Base-by-base conservation (phyloP, 2,888 invertebrate genomes). In the Keiferia lycopersicella region DNA sequence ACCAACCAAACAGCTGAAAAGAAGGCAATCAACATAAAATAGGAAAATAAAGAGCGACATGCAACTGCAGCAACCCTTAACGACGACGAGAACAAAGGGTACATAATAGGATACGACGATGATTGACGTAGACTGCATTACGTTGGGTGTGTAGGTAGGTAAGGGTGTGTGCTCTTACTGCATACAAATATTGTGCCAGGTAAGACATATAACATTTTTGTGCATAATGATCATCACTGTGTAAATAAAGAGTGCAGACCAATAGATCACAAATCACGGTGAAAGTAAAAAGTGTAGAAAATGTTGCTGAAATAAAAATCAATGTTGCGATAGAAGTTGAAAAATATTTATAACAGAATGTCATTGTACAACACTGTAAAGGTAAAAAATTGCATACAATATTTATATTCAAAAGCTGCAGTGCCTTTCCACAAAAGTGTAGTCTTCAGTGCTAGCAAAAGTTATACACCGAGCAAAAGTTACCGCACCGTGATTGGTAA, bases 11-110 rank as follows among this genome's bases (percentile, higher is more conserved):
- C 66, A 50, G 18, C 71, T 72, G 71, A 60, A 71, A 72, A 60
- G 70, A 72, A 68, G 45, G 16, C 22, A 61, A 61, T 75, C 65
- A 65, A 75, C 65, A 64, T 79, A 69, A 79, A 71, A 61, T 71
- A 76, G 72, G 68, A 73, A 74, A 71, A 74, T 67, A 73, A 74
- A 71, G 74, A 76, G 78, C 82, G 76, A 66, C 87, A 88, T 88
- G 89, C 88, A 87, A 89, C 79, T 68, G 70, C 67, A 67, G 62
- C 60, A 61, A 20, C 68, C 67, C 72, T 74, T 69, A 72, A 76
- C 77, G 74, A 78, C 75, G 68, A 65, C 34, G 56, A 56, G 16
- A 56, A 30, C 20, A n/a, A 11, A 30, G 26, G 53, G 30, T 50
- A 20, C 6, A 67, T 70, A 71, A 64, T 39, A 12, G 26, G 53